Base-by-base conservation (phyloP, 2,113 vertebrate genomes). In the Vidua macroura region DNA sequence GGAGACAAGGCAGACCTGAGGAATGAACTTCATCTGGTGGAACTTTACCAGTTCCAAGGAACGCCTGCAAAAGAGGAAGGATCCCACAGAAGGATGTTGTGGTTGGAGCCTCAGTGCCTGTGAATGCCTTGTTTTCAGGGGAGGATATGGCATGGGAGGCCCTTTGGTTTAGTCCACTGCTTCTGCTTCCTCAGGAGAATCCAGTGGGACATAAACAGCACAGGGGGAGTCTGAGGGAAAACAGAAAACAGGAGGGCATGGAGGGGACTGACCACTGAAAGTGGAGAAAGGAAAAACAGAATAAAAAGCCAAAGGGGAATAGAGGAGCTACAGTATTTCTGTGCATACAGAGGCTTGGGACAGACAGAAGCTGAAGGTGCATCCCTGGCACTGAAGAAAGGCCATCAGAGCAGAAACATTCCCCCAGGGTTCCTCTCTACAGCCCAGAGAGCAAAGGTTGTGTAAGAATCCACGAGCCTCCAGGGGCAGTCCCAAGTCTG, bases 21-120 rank as follows among this genome's bases (percentile, higher is more conserved):
- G 93, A 67, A 97, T 96, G 90, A 97, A 89, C 95, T 92, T 96
- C 27, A 91, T 78, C 96, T 96, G 95, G 23, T 87, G 87, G 46
- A 43, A 43, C 41, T 43, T 43, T 91, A 96, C 97, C 97, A 96
- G 96, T 96, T 76, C 78, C 44, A 21, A 88, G 97, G 69, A 97
- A 49, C 2, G 52, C 81, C 96, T 97, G 77, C n/a, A 13, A 6
- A 31, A 91, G 41, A 86, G 49, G 3, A 10, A 46, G 39, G 60
- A 69, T 78, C 68, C 67, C 80, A 8, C 2, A 15, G 64, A 15
- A 6, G 9, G 55, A 16, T 30, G 18, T 0, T 6, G 22, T 37
- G 80, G 15, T 37, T 69, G 82, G 31, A 90, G 39, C 33, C 82
- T 63, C 55, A 16, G 0, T 1, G 24, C 14, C 49, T 70, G 43